Conservation (phyloP, 2,888 invertebrate species). For the Sclerodermus sp. region DNA sequence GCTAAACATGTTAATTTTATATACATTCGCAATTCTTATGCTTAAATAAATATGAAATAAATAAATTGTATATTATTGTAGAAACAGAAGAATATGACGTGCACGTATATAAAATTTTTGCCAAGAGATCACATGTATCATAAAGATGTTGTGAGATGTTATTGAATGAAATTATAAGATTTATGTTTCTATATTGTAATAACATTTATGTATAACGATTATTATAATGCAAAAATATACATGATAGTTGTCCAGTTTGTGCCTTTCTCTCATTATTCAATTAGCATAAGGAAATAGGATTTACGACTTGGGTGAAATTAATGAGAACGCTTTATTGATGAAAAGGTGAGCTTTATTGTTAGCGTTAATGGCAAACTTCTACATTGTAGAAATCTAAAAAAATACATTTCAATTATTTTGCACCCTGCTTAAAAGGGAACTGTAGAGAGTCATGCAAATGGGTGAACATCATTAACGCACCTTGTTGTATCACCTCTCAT, state of each 20-base stretch:
- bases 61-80: too few relatives aligned
- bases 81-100: too few relatives aligned
- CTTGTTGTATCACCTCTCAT: constrained; percentile 10
- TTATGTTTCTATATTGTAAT: constrained; percentile 54
- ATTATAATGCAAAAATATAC: constrained; percentile 47
- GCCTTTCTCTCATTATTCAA: not conserved
- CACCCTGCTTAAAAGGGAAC: constrained; percentile 50
- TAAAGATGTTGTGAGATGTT: constrained; percentile 40
- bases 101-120: too few relatives aligned
- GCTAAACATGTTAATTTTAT: too few relatives aligned
- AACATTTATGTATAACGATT: constrained; percentile 50
- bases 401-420: constrained; percentile 29
- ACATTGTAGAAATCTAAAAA: constrained; percentile 46
- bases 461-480: constrained; percentile 24
- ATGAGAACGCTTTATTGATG: not conserved
- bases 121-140: constrained; percentile 19
- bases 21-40: too few relatives aligned
- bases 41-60: too few relatives aligned
- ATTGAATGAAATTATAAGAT: constrained; percentile 44
- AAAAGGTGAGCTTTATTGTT: constrained; percentile 25
- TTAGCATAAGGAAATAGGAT: not conserved
- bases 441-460: constrained; percentile 50
- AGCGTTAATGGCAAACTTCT: constrained; percentile 47
- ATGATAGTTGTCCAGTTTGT: constrained; percentile 40
- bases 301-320: not conserved